Conservation (phyloP, 2,888 invertebrate species). For the Pollenia angustigena region DNA sequence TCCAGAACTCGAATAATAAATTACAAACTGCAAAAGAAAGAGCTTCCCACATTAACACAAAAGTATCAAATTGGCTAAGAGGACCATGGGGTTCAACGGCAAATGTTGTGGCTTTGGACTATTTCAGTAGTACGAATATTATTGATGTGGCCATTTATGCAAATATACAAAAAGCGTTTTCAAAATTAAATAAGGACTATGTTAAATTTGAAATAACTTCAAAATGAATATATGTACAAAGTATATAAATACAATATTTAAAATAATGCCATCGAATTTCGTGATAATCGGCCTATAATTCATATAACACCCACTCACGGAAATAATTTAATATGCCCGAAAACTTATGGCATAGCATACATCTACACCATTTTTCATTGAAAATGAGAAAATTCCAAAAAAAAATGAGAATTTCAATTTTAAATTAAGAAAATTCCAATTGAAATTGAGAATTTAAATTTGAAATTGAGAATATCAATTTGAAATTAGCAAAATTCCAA, state of each 20-base stretch:
- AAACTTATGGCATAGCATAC: no score
- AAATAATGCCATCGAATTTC: no score
- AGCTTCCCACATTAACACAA: slow-evolving; percentile 85
- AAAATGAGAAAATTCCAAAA: slow-evolving; percentile 85
- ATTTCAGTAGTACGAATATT: slow-evolving; percentile 89
- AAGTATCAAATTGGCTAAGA: slow-evolving; percentile 88
- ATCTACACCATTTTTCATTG: no score
- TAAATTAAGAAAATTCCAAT: no score
- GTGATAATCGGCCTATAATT: no score
- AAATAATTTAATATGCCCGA: no score
- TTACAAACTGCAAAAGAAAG: slow-evolving; percentile 81
- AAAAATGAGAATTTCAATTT: no score
- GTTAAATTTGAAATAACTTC: slow-evolving; percentile 79
- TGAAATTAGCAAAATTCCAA: no score
- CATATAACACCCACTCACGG: no score
- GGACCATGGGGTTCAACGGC: slow-evolving; percentile 88
- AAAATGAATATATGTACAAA: slow-evolving; percentile 66
- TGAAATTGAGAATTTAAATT: no score
- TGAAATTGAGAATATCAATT: no score
- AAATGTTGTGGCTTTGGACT: slow-evolving; percentile 90
- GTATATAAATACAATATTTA: no score
- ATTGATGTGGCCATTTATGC: slow-evolving; percentile 87
- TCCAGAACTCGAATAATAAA: slow-evolving; percentile 78
- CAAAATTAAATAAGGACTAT: slow-evolving; percentile 78
- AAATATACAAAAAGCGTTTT: slow-evolving; percentile 83